Percentiles rank a stretch among this genome's conserved stretches.
Evolutionary conservation across 1,140 invertebrate species (phyloP).

Genomic region (Druon quercuslanigerum): DNA sequence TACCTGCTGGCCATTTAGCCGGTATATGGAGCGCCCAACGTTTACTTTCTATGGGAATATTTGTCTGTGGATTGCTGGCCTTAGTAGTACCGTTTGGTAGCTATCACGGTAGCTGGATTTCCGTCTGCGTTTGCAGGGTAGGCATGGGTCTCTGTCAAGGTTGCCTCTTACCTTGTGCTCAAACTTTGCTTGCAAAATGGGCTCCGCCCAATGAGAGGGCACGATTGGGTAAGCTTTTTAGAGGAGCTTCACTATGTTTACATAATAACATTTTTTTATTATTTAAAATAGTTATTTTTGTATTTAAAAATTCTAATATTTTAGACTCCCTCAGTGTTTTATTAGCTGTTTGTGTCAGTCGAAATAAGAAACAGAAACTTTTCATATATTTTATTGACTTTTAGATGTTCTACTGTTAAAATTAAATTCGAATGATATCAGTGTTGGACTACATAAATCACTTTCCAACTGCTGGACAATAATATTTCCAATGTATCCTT

Average conservation of each 20-base stretch:
- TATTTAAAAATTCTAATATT: background rate
- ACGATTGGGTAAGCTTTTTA: conserved; percentile 61
- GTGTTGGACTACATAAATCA: too few species aligned
- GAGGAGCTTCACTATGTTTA: background rate
- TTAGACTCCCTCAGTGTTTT: background rate
- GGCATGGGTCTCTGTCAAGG: conserved; percentile 82
- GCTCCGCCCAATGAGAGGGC: conserved; percentile 71
- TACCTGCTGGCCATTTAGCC: conserved; percentile 77
- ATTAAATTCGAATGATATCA: too few species aligned
- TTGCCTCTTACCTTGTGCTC: conserved; percentile 80
- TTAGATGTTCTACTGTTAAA: too few species aligned
- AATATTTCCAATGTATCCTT: too few species aligned
- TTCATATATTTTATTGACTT: too few species aligned
- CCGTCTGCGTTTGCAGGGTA: conserved; percentile 76
- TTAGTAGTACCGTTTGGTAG: conserved; percentile 62
- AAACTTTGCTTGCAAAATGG: conserved; percentile 81
- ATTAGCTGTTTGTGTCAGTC: too few species aligned
- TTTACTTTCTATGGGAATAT: conserved; percentile 78
- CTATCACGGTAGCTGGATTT: conserved; percentile 68
- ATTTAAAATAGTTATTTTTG: background rate
- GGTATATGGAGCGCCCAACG: conserved; percentile 76
- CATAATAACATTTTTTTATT: background rate
- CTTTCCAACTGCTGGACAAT: too few species aligned
- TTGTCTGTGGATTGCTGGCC: conserved; percentile 78
- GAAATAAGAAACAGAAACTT: too few species aligned